phyloP scores from a whole-genome alignment of 1,140 invertebrate genomes.

The Zaprionus tsacasi region DNA sequence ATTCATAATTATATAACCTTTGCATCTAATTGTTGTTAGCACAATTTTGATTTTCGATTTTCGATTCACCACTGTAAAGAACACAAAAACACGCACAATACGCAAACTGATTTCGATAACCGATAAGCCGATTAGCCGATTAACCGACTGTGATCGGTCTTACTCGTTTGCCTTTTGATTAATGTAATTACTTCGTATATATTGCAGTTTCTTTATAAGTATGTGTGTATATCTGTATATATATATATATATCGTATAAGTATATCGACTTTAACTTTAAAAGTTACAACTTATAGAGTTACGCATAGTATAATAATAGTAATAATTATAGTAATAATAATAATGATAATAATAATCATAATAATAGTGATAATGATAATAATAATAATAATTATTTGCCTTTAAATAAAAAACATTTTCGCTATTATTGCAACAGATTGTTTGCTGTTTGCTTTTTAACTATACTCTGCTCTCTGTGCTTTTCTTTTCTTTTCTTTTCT shows the following conservation, averaged over 20 bases:
- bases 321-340: conserved; percentile 34
- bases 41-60: conserved; percentile 67
- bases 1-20: conserved; percentile 73
- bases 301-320: conserved; percentile 64
- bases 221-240: conserved; percentile 55
- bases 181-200: conserved; percentile 75
- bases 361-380: conserved; percentile 71
- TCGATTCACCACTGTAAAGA: conserved; percentile 22
- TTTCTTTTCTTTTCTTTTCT: conserved; percentile 1
- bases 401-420: conserved; percentile 81
- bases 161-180: conserved; percentile 60
- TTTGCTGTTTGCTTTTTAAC: conserved; percentile 30
- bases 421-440: conserved; percentile 75
- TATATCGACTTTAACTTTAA: conserved; percentile 75
- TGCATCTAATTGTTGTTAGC: conserved; percentile 70
- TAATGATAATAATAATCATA: conserved; percentile 39
- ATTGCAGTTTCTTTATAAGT: conserved; percentile 70
- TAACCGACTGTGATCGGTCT: not conserved
- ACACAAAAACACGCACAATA: conserved; percentile 21
- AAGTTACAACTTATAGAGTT: conserved; percentile 77
- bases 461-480: conserved; percentile 5
- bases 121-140: not conserved
- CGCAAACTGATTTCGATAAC: not conserved
- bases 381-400: conserved; percentile 70
- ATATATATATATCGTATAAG: conserved; percentile 49